phyloP scores from a whole-genome alignment of 2,888 invertebrate genomes.

The Lepidonotus clava region DNA sequence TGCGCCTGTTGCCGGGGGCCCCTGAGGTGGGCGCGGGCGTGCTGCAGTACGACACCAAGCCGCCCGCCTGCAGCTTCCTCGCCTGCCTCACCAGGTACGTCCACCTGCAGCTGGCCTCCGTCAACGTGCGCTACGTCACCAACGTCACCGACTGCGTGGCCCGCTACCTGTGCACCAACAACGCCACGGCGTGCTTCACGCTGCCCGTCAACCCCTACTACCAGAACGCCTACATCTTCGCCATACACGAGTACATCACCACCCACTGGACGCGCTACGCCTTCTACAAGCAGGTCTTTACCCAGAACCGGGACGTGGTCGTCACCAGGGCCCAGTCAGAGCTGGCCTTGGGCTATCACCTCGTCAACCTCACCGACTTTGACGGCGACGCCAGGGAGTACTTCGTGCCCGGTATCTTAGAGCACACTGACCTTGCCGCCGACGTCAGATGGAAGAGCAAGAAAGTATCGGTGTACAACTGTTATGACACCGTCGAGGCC shows the following conservation, averaged over 20 bases:
- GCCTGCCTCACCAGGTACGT: constrained; percentile 10
- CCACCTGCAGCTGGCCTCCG: neutral
- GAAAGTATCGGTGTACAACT: constrained; percentile 55
- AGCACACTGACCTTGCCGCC: constrained; percentile 4
- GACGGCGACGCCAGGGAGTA: constrained; percentile 5
- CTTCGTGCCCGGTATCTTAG: constrained; percentile 39
- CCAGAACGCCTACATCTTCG: constrained; percentile 33
- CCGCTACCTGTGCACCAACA: constrained; percentile 56
- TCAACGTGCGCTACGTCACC: neutral
- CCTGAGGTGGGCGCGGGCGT: neutral
- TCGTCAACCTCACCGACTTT: neutral
- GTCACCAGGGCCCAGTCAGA: constrained; percentile 54
- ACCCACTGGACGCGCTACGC: constrained; percentile 51
- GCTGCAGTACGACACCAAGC: constrained; percentile 41
- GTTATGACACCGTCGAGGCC: constrained; percentile 57
- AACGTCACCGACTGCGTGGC: constrained; percentile 49
- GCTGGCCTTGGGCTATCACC: constrained; percentile 51
- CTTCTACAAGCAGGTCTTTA: constrained; percentile 30
- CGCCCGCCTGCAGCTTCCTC: constrained; percentile 31
- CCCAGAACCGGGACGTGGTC: constrained; percentile 51
- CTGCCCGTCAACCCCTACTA: constrained; percentile 45
- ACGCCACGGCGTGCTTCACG: constrained; percentile 52
- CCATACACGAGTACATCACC: constrained; percentile 53
- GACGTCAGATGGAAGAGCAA: neutral
- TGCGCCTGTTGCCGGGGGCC: neutral